A percentile compares a stretch with the other conserved stretches of the same genome.
Conservation (phyloP, 2,888 invertebrate species). For the Hedychridium roseum region DNA sequence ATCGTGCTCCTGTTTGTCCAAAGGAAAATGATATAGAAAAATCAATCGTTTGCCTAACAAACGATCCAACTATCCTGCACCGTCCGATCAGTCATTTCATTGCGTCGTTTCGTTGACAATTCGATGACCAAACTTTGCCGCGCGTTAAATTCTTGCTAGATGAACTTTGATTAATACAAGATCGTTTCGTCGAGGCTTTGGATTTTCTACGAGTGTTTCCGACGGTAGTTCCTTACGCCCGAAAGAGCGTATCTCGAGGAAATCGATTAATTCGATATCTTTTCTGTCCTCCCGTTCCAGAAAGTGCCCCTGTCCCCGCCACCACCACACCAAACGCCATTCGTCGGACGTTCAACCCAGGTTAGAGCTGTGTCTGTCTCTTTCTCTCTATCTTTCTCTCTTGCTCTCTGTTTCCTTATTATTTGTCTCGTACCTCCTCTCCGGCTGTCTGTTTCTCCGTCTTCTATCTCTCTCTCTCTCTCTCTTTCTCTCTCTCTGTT, state of each 20-base stretch:
- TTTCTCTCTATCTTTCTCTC: constrained; percentile 6
- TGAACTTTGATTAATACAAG: no score
- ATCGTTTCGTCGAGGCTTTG: no score
- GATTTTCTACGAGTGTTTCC: neutral
- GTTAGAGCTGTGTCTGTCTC: no score
- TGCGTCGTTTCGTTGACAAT: no score
- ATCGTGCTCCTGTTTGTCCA: no score
- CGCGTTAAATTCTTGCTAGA: no score
- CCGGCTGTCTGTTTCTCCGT: constrained; percentile 3
- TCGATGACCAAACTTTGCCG: no score
- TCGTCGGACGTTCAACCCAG: constrained; percentile 59
- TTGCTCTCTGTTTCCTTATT: constrained; percentile 4
- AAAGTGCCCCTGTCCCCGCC: constrained; percentile 56
- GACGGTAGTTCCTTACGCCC: neutral
- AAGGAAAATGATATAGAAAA: no score
- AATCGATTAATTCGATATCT: constrained; percentile 51
- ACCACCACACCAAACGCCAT: constrained; percentile 56
- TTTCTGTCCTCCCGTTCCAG: constrained; percentile 54
- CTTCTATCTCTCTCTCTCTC: constrained; percentile 9
- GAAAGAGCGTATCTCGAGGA: neutral
- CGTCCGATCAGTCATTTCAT: no score
- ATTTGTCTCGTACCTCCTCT: constrained; percentile 6
- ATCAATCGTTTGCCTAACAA: no score
- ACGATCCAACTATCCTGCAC: no score
- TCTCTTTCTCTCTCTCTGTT: constrained; percentile 1